Base-by-base conservation (phyloP, 2,888 invertebrate species). In the Exocentrus adspersus region DNA sequence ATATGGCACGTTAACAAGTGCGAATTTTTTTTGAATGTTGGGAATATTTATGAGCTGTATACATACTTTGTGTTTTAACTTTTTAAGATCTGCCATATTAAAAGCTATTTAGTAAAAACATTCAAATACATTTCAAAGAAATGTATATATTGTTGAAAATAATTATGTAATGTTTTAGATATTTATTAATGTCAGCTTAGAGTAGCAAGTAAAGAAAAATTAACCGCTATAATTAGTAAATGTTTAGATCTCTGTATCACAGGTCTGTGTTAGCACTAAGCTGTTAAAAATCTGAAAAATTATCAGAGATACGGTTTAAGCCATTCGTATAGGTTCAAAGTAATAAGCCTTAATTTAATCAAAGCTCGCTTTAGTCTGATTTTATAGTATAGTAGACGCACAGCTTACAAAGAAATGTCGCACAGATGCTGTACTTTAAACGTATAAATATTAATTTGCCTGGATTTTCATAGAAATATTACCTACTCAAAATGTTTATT, bases 101-200 rank as follows among this genome's bases (percentile, higher is more conserved):
- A 69, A 12, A 69, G 65, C 70, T 70, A 68, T 54, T 62, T 71
- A 71, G 71, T 28, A 68, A 37, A 65, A 71, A 72, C 65, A 77
- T 71, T 71, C 66, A 71, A 59, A 71, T 78, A 78, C 78, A 79
- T 80, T 79, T 78, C 78, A 71, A 75, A 68, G 77, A 78, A 80
- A 77, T 78, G 79, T 78, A 78, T 76, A 78, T 78, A 79, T 77
- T 80, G 79, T 79, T 78, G 77, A 79, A 77, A 78, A 74, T 70
- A 71, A 73, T 63, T 65, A 74, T 76, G 75, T 76, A 76, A 78
- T 79, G 80, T 80, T 80, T 79, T 81, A 80, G 80, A 79, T 80
- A 80, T 81, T 80, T 79, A 80, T 81, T 79, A 79, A 79, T 81
- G 81, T 81, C 76, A 75, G 79, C 79, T 80, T 80, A 80, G 79